These are phyloP conservation scores for Agrilus cyanescens DNA, from an alignment of 2,888 invertebrate genomes.

Conservation along the genomic window DNA sequence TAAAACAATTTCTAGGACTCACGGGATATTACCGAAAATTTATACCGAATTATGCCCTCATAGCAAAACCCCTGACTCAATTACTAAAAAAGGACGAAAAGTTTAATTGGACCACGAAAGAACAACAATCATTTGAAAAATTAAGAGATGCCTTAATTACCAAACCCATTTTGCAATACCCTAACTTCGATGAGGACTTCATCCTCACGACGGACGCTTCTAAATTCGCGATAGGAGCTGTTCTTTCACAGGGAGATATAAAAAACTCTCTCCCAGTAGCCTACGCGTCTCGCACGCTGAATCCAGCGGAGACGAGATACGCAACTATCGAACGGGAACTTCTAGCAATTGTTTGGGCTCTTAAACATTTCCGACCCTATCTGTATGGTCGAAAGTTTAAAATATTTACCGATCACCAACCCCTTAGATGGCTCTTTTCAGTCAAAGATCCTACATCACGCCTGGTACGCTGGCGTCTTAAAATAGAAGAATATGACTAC, in stretches of 20 bases:
- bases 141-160: conserved; percentile 9
- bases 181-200: conserved; percentile 20
- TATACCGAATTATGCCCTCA: too few species aligned
- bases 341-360: too few species aligned
- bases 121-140: too few species aligned
- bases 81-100: too few species aligned
- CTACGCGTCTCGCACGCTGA: conserved; percentile 25
- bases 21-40: too few species aligned
- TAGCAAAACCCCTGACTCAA: too few species aligned
- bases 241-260: conserved; percentile 22
- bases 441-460: conserved; percentile 22
- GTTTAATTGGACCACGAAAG: too few species aligned
- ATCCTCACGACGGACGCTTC: conserved; percentile 26
- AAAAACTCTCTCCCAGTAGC: conserved; percentile 25
- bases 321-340: too few species aligned
- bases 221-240: conserved; percentile 21
- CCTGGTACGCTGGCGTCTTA: conserved; percentile 23
- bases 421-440: conserved; percentile 25
- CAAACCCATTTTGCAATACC: conserved; percentile 14
- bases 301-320: too few species aligned
- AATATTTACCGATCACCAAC: conserved; percentile 27
- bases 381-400: conserved; percentile 26
- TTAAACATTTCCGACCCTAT: conserved; percentile 28
- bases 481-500: conserved; percentile 25
- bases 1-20: too few species aligned